Conservation (phyloP, 2,113 vertebrate species). For the Hydrochoerus hydrochaeris region DNA sequence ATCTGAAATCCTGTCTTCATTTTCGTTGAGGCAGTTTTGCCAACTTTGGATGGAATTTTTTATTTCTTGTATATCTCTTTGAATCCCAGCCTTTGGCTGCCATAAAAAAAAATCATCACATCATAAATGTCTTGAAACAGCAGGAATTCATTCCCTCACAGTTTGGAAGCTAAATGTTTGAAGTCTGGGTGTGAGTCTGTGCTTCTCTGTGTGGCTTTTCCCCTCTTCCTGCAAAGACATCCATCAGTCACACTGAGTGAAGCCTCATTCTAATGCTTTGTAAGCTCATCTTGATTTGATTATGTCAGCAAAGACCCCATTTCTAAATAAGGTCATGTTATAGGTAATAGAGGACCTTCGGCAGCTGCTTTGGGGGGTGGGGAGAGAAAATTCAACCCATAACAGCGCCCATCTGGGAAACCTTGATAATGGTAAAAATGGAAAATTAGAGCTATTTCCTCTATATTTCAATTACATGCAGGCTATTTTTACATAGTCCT, state of each 20-base stretch:
- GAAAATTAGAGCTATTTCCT: background rate
- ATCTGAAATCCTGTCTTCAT: too few relatives aligned
- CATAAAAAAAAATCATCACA: background rate
- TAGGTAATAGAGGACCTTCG: background rate
- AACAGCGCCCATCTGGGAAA: background rate
- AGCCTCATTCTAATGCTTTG: background rate
- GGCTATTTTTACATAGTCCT: background rate
- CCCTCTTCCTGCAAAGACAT: background rate
- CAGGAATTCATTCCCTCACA: background rate
- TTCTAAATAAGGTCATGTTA: background rate
- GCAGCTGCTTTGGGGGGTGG: accelerated
- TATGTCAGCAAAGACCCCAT: background rate
- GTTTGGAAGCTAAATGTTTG: background rate
- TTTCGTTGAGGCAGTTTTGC: too few relatives aligned
- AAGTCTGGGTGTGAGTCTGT: background rate
- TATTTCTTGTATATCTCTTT: too few relatives aligned
- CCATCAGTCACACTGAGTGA: background rate
- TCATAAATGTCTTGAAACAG: background rate
- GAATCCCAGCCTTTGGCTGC: background rate
- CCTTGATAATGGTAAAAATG: background rate
- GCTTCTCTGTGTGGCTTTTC: background rate
- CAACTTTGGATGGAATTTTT: too few relatives aligned
- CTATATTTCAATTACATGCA: background rate
- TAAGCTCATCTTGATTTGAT: background rate
- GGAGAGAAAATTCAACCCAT: background rate